Conservation (phyloP, 2,113 vertebrate species). For the Coracopsis vasa region DNA sequence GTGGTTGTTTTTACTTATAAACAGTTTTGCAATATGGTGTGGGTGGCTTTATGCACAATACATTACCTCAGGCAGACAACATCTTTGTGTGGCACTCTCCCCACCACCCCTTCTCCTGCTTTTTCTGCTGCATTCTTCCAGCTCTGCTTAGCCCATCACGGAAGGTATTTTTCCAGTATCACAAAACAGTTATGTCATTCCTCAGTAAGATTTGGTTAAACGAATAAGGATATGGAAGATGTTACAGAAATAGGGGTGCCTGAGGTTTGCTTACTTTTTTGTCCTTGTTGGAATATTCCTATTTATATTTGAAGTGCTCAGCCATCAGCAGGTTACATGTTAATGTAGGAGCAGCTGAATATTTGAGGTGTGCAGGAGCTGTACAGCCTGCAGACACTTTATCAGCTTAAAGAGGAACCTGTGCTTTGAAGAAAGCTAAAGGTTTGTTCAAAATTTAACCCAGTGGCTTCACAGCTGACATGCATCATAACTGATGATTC, state of each 20-base stretch:
- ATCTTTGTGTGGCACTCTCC: neutral
- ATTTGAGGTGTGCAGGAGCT: neutral
- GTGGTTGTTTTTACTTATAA: neutral
- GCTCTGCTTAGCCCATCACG: neutral
- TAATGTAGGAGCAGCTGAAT: neutral
- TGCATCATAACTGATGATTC: accelerated
- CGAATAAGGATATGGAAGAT: neutral
- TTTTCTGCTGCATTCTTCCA: neutral
- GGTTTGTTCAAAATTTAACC: neutral
- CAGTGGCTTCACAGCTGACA: neutral
- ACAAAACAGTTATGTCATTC: neutral
- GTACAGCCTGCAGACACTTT: neutral
- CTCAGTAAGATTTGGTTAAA: neutral
- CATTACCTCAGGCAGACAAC: neutral
- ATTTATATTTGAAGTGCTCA: neutral
- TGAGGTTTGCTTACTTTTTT: neutral
- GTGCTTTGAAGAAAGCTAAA: neutral
- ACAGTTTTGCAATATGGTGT: neutral
- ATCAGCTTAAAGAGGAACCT: neutral
- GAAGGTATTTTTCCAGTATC: neutral
- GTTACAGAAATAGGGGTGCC: neutral
- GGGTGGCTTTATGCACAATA: neutral
- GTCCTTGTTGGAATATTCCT: neutral
- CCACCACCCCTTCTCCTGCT: neutral
- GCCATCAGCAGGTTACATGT: neutral